A percentile compares a stretch with the other conserved stretches of the same genome.
These are phyloP conservation scores for Rhabdomys dilectus DNA, from an alignment of 2,113 vertebrate species.

Conservation along the genomic window DNA sequence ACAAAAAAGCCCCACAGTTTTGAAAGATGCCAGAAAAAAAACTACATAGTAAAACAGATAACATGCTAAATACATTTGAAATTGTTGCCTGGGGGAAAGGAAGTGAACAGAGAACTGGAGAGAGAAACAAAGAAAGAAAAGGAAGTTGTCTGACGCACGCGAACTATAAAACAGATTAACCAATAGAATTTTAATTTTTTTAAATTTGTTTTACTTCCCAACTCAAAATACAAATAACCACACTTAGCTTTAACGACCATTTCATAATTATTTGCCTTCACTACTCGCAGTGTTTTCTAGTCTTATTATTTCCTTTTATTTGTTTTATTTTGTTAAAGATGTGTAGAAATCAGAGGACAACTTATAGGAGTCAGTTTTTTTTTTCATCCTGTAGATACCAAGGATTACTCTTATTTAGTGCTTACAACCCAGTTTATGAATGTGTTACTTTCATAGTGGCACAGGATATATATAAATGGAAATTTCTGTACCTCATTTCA, in stretches of 20 bases:
- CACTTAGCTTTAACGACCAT: not conserved
- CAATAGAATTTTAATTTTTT: not conserved
- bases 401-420: not conserved
- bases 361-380: not conserved
- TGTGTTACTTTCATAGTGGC: not conserved
- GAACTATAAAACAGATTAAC: not conserved
- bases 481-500: fast-evolving
- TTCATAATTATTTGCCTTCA: not conserved
- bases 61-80: not conserved
- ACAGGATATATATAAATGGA: not conserved
- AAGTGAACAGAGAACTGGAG: not conserved
- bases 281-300: not conserved
- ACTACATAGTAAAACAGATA: not conserved
- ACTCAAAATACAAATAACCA: not conserved
- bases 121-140: not conserved
- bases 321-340: not conserved
- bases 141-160: not conserved
- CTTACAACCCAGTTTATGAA: not conserved
- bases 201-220: not conserved
- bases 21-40: not conserved
- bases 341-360: not conserved
- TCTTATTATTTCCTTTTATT: not conserved
- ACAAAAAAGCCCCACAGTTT: not conserved
- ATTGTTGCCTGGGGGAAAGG: not conserved
- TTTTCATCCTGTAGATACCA: not conserved